A percentile compares a stretch with the other conserved stretches of the same genome.
These are phyloP conservation scores for Solen grandis DNA, from an alignment of 1,140 invertebrate species.

Conservation along the genomic window DNA sequence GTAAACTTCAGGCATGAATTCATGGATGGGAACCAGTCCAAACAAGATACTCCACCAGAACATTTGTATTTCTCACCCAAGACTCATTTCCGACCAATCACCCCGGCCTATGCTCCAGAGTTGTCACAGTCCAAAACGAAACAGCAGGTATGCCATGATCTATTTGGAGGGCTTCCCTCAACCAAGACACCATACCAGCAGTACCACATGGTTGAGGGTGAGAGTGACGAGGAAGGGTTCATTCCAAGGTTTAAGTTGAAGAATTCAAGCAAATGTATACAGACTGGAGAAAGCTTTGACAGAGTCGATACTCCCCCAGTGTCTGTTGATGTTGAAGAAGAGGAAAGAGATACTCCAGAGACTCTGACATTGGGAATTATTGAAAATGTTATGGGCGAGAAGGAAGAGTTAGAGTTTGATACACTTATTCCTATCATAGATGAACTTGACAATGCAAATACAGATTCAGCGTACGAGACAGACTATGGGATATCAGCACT, in stretches of 20 bases:
- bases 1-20: constrained; percentile 40
- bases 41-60: constrained; percentile 56
- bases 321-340: constrained; percentile 8
- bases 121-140: constrained; percentile 1
- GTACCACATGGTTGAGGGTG: constrained; percentile 46
- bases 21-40: constrained; percentile 8
- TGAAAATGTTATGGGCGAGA: constrained; percentile 43
- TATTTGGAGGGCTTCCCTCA: constrained; percentile 66
- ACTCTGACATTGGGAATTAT: constrained; percentile 38
- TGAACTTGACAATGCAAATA: constrained; percentile 59
- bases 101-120: constrained; percentile 59
- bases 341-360: constrained; percentile 45
- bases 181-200: constrained; percentile 67
- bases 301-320: constrained; percentile 8
- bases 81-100: constrained; percentile 72
- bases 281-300: constrained; percentile 65
- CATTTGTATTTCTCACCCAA: constrained; percentile 71
- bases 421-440: constrained; percentile 54
- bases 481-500: constrained; percentile 31
- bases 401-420: constrained; percentile 27
- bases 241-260: constrained; percentile 71
- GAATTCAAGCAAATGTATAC: constrained; percentile 68
- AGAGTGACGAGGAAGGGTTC: constrained; percentile 61
- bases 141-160: constrained; percentile 42
- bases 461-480: constrained; percentile 56